Evolutionary conservation across 2,888 invertebrate species (phyloP), one percentile per base, ranked within the genome.

Genomic region (Stratiomys singularior): DNA sequence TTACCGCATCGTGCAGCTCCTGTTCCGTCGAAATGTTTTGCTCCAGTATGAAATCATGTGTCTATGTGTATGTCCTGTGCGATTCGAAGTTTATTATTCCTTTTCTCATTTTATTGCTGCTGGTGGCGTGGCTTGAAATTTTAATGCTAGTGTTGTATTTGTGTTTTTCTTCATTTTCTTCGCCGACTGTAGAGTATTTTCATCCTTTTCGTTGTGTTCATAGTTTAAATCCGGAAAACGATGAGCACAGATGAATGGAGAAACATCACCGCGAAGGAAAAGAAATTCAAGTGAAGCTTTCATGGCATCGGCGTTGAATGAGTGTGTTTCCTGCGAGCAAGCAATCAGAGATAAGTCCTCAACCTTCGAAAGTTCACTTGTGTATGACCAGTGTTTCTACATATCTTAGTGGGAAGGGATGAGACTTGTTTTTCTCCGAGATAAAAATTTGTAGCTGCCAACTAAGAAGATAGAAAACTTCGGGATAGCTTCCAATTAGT

Each of bases 401-500:
- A n/a, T n/a, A n/a, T n/a, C n/a, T n/a, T n/a, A n/a, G n/a, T n/a
- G n/a, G n/a, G n/a, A n/a, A n/a, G n/a, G n/a, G n/a, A n/a, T n/a
- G n/a, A n/a, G n/a, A n/a, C n/a, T n/a, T n/a, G n/a, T n/a, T n/a
- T n/a, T n/a, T n/a, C n/a, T n/a, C n/a, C n/a, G n/a, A n/a, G 44
- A 44, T 9, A 44, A 44, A 13, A 44, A 44, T 7, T 44, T 44
- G 44, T 9, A 13, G 44, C 13, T 44, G 44, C 44, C 44, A 44
- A 7, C n/a, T 44, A 44, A 7, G 9, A 44, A 44, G 44, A 44
- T 13, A n/a, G 44, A 72, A 72, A 72, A 56, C 56, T 72, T 27
- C 21, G 56, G 46, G 58, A 72, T 58, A 58, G 23, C 72, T 72
- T 72, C 72, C 72, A 72, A 72, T 72, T 72, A 72, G 72, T 72